A percentile compares a stretch with the other conserved stretches of the same genome.
These are phyloP conservation scores for Dromius quadrimaculatus DNA, from an alignment of 2,888 invertebrate species.

Conservation along the genomic window DNA sequence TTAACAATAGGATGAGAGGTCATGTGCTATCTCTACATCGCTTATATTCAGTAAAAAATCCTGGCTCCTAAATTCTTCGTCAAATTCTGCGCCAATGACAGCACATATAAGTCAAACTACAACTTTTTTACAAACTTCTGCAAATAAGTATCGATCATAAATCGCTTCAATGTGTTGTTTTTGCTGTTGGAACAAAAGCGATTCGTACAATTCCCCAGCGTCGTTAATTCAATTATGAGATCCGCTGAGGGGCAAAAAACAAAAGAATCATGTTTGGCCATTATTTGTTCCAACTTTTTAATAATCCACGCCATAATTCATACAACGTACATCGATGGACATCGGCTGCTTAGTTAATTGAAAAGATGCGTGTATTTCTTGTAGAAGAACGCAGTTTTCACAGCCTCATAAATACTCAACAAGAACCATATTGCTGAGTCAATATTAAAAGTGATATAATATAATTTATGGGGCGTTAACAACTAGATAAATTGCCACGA, in stretches of 20 bases:
- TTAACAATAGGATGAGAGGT: too few relatives aligned
- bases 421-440: conserved; percentile 43
- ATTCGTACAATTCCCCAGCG: conserved; percentile 2
- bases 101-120: too few relatives aligned
- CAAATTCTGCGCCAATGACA: too few relatives aligned
- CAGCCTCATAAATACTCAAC: conserved; percentile 20
- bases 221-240: conserved; percentile 45
- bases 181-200: conserved; percentile 19
- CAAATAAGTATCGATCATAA: not conserved
- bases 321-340: conserved; percentile 25
- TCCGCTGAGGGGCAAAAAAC: conserved; percentile 6
- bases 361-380: conserved; percentile 42
- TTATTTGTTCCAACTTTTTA: conserved; percentile 46
- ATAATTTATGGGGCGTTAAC: conserved; percentile 52
- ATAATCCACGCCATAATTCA: conserved; percentile 49
- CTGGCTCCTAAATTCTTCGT: too few relatives aligned
- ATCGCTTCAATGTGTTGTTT: not conserved
- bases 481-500: conserved; percentile 51
- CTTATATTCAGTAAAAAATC: too few relatives aligned
- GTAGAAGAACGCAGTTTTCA: conserved; percentile 13
- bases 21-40: too few relatives aligned
- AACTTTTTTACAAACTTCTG: too few relatives aligned
- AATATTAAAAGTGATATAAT: conserved; percentile 52
- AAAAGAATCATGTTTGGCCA: conserved; percentile 41
- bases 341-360: conserved; percentile 48